Evolutionary conservation across 2,113 vertebrate species (phyloP), one percentile per base, ranked within the genome.

Genomic region (Proterorhinus semilunaris): DNA sequence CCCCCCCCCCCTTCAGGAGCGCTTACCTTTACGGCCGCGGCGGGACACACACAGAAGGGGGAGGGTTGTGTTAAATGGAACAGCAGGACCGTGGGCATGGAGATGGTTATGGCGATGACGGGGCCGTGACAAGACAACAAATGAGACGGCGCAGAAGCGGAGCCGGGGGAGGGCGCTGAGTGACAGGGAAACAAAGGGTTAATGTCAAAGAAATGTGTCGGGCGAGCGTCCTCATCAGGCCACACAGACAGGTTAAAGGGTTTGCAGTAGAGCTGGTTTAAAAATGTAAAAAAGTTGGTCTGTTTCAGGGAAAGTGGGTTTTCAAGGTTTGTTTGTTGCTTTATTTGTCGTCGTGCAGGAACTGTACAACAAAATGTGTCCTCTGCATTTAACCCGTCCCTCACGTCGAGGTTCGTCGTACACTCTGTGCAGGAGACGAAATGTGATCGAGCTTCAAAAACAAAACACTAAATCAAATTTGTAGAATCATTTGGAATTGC

Each of bases 1-100:
- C 68, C 73, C 71, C 84, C 68, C 73, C 54, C 82, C 54, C 61
- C 27, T 36, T 36, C 27, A 69, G 81, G 76, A 64, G 74, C 73
- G 76, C 92, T 91, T 93, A 93, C 92, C 92, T 92, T 36, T 5
- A 36, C 81, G 62, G 16, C 50, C 71, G 44, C 17, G 66, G 62
- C 6, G 17, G 52, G 68, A 11, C 46, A 48, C 36, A 21, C 27
- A 36, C 49, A 54, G 16, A 50, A 13, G 44, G 49, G 36, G 16
- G 62, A 58, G 16, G 58, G 13, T 64, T 58, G 81, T 76, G 89
- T 83, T 84, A 88, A 84, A 61, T 82, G 74, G 81, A 36, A 86
- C 79, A 85, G 90, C 82, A 85, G 36, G 15, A 11, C 57, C 58
- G 88, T 78, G 86, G 86, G 85, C 88, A 83, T 70, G 87, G 82